These are phyloP conservation scores for Lingula anatina DNA, from an alignment of 2,888 invertebrate species.

Conservation along the genomic window DNA sequence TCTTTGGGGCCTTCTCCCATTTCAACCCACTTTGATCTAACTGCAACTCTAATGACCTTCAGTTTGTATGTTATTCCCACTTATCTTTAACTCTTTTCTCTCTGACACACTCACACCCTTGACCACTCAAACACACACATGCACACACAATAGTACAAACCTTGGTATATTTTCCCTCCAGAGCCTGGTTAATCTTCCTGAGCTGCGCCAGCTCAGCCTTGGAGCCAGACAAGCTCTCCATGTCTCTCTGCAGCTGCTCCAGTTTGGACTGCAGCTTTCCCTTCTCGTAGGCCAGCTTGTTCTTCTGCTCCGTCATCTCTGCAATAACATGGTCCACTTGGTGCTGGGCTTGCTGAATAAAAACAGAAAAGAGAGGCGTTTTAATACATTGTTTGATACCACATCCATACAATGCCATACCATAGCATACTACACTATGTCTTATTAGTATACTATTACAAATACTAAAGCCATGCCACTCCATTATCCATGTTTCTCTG, in stretches of 20 bases:
- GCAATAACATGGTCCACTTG: conserved; percentile 37
- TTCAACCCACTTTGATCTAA: too few species aligned
- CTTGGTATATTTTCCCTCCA: conserved; percentile 34
- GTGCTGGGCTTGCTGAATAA: conserved; percentile 22
- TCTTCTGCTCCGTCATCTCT: conserved; percentile 47
- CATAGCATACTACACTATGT: too few species aligned
- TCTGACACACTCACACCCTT: conserved; percentile 1
- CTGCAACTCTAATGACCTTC: too few species aligned
- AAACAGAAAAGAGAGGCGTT: too few species aligned
- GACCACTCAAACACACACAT: conserved; percentile 2
- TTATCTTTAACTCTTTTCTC: too few species aligned
- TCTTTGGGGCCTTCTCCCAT: too few species aligned
- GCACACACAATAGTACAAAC: conserved; percentile 20
- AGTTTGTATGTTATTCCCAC: too few species aligned
- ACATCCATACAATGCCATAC: too few species aligned
- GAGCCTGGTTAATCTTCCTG: conserved; percentile 20
- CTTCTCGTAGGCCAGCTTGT: conserved; percentile 45
- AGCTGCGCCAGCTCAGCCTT: conserved; percentile 26
- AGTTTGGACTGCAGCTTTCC: conserved; percentile 61
- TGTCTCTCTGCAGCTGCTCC: conserved; percentile 71
- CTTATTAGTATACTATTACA: too few species aligned
- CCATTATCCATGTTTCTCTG: too few species aligned
- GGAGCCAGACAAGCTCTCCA: conserved; percentile 69
- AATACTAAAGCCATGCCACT: too few species aligned
- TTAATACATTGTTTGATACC: too few species aligned